Evolutionary conservation across 2,113 vertebrate species (phyloP).

Genomic region (Pica pica): DNA sequence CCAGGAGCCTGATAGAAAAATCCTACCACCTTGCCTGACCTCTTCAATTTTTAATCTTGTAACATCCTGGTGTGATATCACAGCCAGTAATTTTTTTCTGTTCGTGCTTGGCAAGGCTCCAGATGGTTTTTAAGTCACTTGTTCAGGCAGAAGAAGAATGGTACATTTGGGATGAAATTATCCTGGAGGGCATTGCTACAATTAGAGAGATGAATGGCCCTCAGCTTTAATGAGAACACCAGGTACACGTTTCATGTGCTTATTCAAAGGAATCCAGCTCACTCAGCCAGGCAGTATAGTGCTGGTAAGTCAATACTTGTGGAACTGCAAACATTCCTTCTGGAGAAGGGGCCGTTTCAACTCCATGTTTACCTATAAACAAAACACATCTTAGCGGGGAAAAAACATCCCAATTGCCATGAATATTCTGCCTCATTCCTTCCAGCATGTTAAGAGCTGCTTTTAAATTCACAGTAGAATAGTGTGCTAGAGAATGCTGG

Average conservation of each 20-base stretch:
- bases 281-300: constrained; percentile 60
- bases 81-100: constrained; percentile 68
- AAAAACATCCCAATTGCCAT: background rate
- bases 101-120: constrained; percentile 69
- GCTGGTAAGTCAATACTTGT: constrained; percentile 71
- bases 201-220: constrained; percentile 92
- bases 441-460: background rate
- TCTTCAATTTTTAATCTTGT: constrained; percentile 63
- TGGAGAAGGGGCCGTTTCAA: constrained; percentile 13
- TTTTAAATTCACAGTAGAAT: constrained; percentile 30
- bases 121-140: constrained; percentile 74
- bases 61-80: constrained; percentile 54
- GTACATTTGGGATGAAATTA: constrained; percentile 81
- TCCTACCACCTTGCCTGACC: constrained; percentile 54
- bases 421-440: background rate
- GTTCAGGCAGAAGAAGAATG: constrained; percentile 74
- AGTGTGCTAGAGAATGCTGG: background rate
- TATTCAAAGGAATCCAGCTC: constrained; percentile 77
- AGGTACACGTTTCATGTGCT: constrained; percentile 80
- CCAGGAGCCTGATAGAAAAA: constrained; percentile 44
- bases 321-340: constrained; percentile 34
- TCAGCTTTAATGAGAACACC: constrained; percentile 89
- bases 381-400: background rate
- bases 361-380: constrained; percentile 31
- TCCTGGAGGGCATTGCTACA: constrained; percentile 87